Conservation (phyloP, 2,113 vertebrate genomes). For the Callipepla californica region DNA sequence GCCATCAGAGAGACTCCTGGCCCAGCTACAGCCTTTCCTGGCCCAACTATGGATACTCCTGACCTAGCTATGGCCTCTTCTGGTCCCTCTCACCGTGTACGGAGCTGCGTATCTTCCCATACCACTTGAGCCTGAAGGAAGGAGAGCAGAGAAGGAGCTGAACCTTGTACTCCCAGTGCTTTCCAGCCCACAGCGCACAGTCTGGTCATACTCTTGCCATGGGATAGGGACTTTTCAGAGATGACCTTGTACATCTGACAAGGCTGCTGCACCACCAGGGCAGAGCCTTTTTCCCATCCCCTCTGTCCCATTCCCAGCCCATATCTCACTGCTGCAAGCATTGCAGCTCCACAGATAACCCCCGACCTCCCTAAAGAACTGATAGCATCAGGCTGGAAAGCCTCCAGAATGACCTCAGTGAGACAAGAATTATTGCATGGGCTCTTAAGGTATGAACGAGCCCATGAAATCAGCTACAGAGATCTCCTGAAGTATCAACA, state of each 20-base stretch:
- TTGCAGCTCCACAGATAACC: not conserved
- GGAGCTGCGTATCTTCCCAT: rapidly evolving
- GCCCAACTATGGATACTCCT: not conserved
- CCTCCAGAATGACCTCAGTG: no score
- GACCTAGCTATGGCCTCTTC: not conserved
- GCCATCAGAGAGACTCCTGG: not conserved
- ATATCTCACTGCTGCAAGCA: not conserved
- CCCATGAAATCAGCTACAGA: not conserved
- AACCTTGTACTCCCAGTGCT: not conserved
- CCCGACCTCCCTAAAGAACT: not conserved
- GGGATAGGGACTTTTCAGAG: not conserved
- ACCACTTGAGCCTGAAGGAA: not conserved
- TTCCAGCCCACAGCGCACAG: not conserved
- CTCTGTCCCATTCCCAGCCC: not conserved
- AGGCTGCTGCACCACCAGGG: not conserved
- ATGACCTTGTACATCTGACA: not conserved
- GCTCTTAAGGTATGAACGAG: not conserved
- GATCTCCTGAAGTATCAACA: not conserved
- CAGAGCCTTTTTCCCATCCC: not conserved
- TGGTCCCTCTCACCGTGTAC: not conserved
- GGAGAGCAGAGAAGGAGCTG: not conserved
- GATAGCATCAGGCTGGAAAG: not conserved
- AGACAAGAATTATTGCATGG: not conserved
- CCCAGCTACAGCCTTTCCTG: not conserved
- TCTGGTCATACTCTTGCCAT: not conserved